Percentiles rank a stretch among this genome's conserved stretches.
phyloP scores from a whole-genome alignment of 2,113 vertebrate species.

The Chroicocephalus ridibundus region DNA sequence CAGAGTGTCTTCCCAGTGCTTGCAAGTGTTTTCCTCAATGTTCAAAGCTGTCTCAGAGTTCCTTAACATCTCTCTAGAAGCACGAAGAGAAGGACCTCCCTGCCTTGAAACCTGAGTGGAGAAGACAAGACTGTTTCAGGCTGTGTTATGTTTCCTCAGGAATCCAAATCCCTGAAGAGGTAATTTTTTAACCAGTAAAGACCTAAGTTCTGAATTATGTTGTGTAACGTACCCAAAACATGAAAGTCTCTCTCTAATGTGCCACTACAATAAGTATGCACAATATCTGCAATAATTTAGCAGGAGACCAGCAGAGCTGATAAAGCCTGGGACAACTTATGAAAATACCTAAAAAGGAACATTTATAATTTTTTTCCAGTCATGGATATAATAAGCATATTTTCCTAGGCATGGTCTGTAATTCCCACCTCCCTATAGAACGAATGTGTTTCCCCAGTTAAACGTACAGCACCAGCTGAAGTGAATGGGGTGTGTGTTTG shows the following conservation, averaged over 20 bases:
- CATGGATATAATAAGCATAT: constrained; percentile 28
- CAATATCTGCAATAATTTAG: constrained; percentile 29
- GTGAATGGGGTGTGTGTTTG: constrained; percentile 59
- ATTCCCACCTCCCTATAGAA: constrained; percentile 11
- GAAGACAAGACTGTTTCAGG: background rate
- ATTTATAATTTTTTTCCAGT: constrained; percentile 38
- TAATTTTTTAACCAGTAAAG: background rate
- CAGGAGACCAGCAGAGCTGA: background rate
- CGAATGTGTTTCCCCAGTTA: constrained; percentile 2
- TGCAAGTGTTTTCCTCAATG: background rate
- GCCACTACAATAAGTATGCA: background rate
- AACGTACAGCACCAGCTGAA: background rate
- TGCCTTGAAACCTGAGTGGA: background rate
- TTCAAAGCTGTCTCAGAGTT: background rate
- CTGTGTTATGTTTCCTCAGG: background rate
- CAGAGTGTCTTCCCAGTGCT: background rate
- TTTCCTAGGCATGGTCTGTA: constrained; percentile 17
- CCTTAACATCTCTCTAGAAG: background rate
- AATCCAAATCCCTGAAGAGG: background rate
- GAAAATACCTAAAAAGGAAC: constrained; percentile 41
- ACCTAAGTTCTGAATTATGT: constrained; percentile 8
- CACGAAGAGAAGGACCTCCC: background rate
- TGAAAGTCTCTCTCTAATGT: background rate
- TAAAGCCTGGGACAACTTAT: constrained; percentile 40
- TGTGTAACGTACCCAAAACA: background rate